These are phyloP conservation scores for Ptychochromis oligacanthus DNA, from an alignment of 2,113 vertebrate species.

Conservation along the genomic window DNA sequence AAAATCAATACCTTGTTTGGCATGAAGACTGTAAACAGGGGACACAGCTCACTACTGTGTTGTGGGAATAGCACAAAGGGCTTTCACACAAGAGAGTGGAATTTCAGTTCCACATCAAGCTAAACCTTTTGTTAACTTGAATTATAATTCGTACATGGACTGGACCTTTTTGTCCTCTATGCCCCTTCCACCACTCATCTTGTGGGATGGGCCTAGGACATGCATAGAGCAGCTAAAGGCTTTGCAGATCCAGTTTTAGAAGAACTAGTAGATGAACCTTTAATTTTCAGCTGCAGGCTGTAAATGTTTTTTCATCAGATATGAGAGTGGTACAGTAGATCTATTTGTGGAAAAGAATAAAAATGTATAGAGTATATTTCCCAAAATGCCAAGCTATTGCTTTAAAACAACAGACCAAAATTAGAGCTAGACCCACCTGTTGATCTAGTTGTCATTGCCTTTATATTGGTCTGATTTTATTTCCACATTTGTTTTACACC, in stretches of 20 bases:
- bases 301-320: neutral
- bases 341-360: neutral
- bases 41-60: neutral
- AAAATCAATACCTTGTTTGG: neutral
- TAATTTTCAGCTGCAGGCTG: neutral
- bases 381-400: neutral
- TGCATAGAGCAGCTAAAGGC: neutral
- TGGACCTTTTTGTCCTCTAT: too few relatives aligned
- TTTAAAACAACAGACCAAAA: neutral
- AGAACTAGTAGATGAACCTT: neutral
- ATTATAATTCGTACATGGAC: too few relatives aligned
- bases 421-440: neutral
- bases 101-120: neutral
- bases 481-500: neutral
- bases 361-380: neutral
- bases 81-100: neutral
- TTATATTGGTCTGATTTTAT: neutral
- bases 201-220: neutral
- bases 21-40: neutral
- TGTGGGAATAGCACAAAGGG: neutral
- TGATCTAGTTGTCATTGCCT: neutral
- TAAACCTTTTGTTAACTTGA: neutral
- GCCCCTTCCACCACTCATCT: too few relatives aligned
- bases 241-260: neutral
- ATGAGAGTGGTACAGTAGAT: neutral